Evolutionary conservation across 2,888 invertebrate genomes (phyloP), one percentile per base, ranked within the genome.

Genomic region (Stegana nigrithorax): DNA sequence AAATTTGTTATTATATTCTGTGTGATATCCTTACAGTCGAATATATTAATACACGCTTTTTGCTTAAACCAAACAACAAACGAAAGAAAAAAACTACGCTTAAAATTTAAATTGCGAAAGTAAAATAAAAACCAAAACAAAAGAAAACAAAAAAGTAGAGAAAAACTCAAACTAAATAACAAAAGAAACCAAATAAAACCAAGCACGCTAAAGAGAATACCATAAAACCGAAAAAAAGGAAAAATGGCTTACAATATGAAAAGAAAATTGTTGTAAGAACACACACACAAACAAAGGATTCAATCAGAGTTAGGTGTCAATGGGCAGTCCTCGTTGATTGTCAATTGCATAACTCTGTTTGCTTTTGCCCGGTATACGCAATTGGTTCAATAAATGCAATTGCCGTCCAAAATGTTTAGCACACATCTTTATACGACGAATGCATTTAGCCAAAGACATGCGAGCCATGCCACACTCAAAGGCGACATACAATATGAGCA

Each of bases 301-400:
- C 81, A 82, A 73, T 71, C 80, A 82, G 79, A 82, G 81, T 79
- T 80, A 79, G 69, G 69, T 77, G 78, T 79, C 79, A 78, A 80
- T 76, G 75, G 74, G 75, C 80, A 79, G 77, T 79, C 78, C 78
- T 73, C 57, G 23, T 63, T 66, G 75, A 76, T 79, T 81, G 75
- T 74, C 71, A 73, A 72, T 78, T 82, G 83, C 80, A 83, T 83
- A 83, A 81, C 82, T 84, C 81, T 84, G 82, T 78, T 72, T 73
- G 82, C 77, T 78, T 79, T 76, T 83, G 76, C 78, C 80, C 75
- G 77, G 81, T 74, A 75, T 73, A 68, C 57, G 50, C 53, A 19
- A 55, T 50, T 55, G 63, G 66, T 67, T 64, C 70, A 73, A 73
- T 71, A 73, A 80, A 72, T 71, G 73, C 74, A 77, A 69, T 70